Evolutionary conservation across 2,113 vertebrate species (phyloP).

Genomic region (Halcyon senegalensis): DNA sequence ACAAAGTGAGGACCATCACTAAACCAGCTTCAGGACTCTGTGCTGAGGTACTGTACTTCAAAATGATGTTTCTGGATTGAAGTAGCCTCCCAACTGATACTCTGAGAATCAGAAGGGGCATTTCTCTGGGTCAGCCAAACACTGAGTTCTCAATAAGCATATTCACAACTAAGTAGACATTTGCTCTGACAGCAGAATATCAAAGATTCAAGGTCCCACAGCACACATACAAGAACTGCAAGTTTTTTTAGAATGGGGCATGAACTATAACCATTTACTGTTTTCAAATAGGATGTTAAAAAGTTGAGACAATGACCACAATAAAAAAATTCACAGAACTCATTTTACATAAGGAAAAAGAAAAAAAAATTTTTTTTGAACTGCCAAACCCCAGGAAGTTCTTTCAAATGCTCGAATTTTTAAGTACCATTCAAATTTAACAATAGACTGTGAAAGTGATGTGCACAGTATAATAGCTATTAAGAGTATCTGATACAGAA

Average conservation of each 20-base stretch:
- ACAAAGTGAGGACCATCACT: background rate
- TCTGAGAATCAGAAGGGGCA: background rate
- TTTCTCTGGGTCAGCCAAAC: background rate
- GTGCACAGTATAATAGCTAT: background rate
- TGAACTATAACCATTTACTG: background rate
- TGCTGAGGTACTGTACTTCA: background rate
- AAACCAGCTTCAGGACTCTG: background rate
- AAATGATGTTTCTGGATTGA: background rate
- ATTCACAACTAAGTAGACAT: background rate
- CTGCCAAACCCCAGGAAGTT: constrained; percentile 31
- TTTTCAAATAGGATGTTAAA: background rate
- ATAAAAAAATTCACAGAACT: constrained; percentile 1
- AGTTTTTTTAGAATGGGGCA: background rate
- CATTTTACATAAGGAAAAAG: background rate
- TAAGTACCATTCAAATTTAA: constrained; percentile 41
- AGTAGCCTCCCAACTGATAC: background rate
- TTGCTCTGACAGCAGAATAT: background rate
- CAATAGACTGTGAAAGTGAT: constrained; percentile 12
- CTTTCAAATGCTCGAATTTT: constrained; percentile 23
- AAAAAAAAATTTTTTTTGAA: background rate
- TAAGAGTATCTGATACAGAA: background rate
- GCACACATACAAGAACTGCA: background rate
- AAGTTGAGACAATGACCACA: background rate
- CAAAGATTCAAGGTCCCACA: background rate
- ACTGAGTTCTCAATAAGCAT: background rate